phyloP scores from a whole-genome alignment of 2,113 vertebrate genomes.

The Myotis davidii region DNA sequence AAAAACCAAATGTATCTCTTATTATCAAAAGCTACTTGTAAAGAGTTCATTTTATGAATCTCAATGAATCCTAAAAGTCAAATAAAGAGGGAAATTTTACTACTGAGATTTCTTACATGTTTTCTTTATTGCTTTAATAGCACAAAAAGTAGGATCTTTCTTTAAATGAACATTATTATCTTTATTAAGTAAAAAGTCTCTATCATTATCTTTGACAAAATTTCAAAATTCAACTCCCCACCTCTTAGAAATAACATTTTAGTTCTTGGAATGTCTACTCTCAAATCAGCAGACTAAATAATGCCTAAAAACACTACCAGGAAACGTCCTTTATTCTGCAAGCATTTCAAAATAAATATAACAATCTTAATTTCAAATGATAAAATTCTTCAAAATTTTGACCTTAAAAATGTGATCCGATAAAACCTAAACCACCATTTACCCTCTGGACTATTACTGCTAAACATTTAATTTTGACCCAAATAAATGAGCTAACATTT shows the following conservation, averaged over 20 bases:
- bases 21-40: background rate
- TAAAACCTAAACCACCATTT: background rate
- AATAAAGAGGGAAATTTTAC: background rate
- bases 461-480: conserved; percentile 2
- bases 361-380: background rate
- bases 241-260: background rate
- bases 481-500: background rate
- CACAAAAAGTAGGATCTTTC: background rate
- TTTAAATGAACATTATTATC: background rate
- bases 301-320: background rate
- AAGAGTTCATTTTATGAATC: background rate
- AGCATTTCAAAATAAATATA: conserved; percentile 17
- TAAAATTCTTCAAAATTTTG: background rate
- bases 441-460: background rate
- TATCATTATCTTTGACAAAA: background rate
- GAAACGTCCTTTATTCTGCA: background rate
- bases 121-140: background rate
- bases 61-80: background rate
- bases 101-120: background rate
- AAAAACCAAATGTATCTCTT: background rate
- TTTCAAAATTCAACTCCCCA: background rate
- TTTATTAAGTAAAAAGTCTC: background rate
- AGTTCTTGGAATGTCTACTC: background rate
- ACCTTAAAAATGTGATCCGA: background rate
- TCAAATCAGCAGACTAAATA: background rate